A percentile compares a stretch with the other conserved stretches of the same genome.
phyloP scores from a whole-genome alignment of 2,888 invertebrate genomes.

The Ectemnius cavifrons region DNA sequence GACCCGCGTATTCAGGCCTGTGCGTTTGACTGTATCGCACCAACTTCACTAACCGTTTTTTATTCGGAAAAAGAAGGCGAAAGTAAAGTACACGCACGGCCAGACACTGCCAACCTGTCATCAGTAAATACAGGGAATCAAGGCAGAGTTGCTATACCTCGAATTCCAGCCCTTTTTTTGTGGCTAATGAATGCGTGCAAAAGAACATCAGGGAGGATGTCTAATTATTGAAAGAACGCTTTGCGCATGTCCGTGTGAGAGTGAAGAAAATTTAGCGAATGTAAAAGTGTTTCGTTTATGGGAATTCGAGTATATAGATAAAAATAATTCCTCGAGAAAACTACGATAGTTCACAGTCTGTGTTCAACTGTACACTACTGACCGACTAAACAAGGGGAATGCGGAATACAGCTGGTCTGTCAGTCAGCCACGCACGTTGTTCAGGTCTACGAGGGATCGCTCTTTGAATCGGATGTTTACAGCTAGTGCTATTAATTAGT shows the following conservation, averaged over 20 bases:
- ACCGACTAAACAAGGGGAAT: conserved; percentile 35
- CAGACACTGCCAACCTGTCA: too few relatives aligned
- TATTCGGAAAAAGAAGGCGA: not conserved
- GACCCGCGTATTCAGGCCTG: conserved; percentile 41
- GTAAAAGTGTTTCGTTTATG: too few relatives aligned
- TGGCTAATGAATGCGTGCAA: too few relatives aligned
- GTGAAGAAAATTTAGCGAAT: not conserved
- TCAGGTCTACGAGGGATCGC: conserved; percentile 28
- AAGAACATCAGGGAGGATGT: not conserved
- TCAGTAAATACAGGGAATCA: not conserved
- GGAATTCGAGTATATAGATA: too few relatives aligned
- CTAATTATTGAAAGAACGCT: not conserved
- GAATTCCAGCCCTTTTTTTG: too few relatives aligned
- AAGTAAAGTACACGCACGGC: too few relatives aligned
- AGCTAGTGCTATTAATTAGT: conserved; percentile 2
- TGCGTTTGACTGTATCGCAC: conserved; percentile 6
- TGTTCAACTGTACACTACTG: conserved; percentile 30
- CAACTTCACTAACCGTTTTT: too few relatives aligned
- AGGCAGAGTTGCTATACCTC: not conserved
- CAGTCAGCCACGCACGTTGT: conserved; percentile 33
- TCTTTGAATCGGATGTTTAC: conserved; percentile 16
- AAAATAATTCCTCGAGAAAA: too few relatives aligned
- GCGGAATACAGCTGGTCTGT: conserved; percentile 30
- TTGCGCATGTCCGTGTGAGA: conserved; percentile 3
- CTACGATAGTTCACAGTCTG: too few relatives aligned